These are phyloP conservation scores for Dendrocincla tyrannina DNA, from an alignment of 2,797 vertebrate species.

Conservation along the genomic window DNA sequence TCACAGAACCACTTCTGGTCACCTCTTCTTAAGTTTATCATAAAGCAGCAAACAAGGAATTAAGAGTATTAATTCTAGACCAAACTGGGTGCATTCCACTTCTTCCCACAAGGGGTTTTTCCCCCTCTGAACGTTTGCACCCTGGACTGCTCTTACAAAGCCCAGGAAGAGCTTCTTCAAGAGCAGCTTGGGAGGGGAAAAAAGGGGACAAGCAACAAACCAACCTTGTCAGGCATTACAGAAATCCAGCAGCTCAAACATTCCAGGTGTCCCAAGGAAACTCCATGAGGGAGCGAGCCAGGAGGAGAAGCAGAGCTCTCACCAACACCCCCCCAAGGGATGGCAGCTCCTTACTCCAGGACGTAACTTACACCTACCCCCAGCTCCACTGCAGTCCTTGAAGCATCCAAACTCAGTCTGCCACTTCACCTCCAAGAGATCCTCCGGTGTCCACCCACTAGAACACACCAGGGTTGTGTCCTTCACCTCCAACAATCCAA, in stretches of 20 bases:
- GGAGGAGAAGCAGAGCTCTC: not conserved
- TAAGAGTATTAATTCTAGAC: not conserved
- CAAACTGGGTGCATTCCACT: not conserved
- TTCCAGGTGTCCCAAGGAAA: not conserved
- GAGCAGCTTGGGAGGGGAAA: not conserved
- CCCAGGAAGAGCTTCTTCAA: not conserved
- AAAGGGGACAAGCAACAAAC: not conserved
- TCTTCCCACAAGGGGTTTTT: not conserved
- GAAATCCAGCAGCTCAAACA: not conserved
- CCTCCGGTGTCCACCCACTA: not conserved
- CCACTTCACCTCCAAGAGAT: not conserved
- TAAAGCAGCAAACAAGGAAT: not conserved
- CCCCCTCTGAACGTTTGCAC: not conserved
- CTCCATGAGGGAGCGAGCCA: not conserved
- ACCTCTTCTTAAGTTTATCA: not conserved
- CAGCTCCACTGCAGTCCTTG: not conserved
- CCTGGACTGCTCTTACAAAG: not conserved
- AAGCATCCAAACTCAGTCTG: not conserved
- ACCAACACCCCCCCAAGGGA: not conserved
- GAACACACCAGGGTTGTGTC: not conserved
- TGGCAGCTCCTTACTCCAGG: not conserved
- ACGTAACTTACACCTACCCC: fast-evolving
- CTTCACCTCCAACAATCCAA: not conserved
- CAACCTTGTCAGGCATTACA: not conserved
- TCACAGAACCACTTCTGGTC: not conserved